A percentile compares a stretch with the other conserved stretches of the same genome.
Conservation (phyloP, 2,888 invertebrate species). For the Trissolcus japonicus region DNA sequence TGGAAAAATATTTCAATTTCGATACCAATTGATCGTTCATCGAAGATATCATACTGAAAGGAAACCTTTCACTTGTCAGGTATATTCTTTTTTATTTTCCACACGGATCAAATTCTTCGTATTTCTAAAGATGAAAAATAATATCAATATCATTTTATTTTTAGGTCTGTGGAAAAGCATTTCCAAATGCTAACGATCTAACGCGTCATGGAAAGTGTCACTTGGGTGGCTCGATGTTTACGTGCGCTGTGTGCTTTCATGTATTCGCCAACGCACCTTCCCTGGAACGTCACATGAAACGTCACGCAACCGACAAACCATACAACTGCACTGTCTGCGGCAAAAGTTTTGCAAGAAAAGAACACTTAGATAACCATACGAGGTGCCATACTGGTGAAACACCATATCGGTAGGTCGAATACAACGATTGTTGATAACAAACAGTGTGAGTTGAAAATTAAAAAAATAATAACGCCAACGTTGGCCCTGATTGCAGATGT, state of each 20-base stretch:
- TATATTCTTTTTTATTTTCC: constrained; percentile 56
- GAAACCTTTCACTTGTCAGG: constrained; percentile 86
- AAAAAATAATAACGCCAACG: not conserved
- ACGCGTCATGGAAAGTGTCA: constrained; percentile 91
- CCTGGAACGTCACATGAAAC: constrained; percentile 86
- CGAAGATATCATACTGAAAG: constrained; percentile 90
- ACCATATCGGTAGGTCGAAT: constrained; percentile 80
- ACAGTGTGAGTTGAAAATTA: not conserved
- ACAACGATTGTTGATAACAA: not conserved
- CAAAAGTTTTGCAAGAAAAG: constrained; percentile 90
- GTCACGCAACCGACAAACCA: constrained; percentile 89
- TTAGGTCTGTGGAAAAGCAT: constrained; percentile 90
- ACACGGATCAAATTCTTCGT: too few species aligned
- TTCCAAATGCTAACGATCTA: constrained; percentile 87
- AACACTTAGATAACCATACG: constrained; percentile 90
- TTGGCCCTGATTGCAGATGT: constrained; percentile 76
- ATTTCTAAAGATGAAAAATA: too few species aligned
- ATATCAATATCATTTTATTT: not conserved
- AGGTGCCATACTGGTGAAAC: constrained; percentile 90
- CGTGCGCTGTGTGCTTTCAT: constrained; percentile 84
- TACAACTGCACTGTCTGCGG: constrained; percentile 91
- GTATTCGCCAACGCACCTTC: constrained; percentile 84
- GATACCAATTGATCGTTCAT: constrained; percentile 91
- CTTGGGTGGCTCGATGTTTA: constrained; percentile 86
- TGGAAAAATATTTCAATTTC: constrained; percentile 90